Percentiles rank a stretch among this genome's conserved stretches.
Evolutionary conservation across 2,113 vertebrate genomes (phyloP).

Genomic region (Corydoras sp.): DNA sequence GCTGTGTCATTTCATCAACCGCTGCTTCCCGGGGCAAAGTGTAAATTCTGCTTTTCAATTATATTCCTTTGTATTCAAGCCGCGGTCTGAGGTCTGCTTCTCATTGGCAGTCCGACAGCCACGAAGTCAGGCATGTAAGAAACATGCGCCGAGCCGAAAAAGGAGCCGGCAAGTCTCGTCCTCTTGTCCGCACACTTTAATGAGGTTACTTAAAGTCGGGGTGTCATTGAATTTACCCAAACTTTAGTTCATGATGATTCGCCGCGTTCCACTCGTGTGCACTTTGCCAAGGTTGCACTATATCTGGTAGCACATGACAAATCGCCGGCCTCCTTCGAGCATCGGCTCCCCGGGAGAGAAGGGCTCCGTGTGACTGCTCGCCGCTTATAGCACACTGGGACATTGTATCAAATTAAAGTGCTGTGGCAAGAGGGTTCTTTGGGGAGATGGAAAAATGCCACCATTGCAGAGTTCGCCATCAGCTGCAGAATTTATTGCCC

Average conservation of each 20-base stretch:
- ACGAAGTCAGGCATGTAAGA: no score
- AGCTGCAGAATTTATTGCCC: slow-evolving; percentile 20
- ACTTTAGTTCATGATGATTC: slow-evolving; percentile 51
- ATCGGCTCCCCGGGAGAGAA: slow-evolving; percentile 39
- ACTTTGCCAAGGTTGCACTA: slow-evolving; percentile 53
- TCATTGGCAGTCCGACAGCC: no score
- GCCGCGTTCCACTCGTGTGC: slow-evolving; percentile 32
- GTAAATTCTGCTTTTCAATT: slow-evolving; percentile 13
- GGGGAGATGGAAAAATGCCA: slow-evolving; percentile 26
- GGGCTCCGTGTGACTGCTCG: slow-evolving; percentile 36
- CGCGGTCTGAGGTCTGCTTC: not conserved
- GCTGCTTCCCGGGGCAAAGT: slow-evolving; percentile 3
- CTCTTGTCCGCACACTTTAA: slow-evolving; percentile 45
- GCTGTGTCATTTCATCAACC: slow-evolving; percentile 4
- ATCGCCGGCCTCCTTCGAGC: slow-evolving; percentile 41
- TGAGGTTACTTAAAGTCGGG: slow-evolving; percentile 31
- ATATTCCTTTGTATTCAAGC: not conserved
- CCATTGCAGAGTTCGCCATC: slow-evolving; percentile 11
- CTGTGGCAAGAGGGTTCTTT: slow-evolving; percentile 34
- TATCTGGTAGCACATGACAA: slow-evolving; percentile 50
- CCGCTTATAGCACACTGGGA: slow-evolving; percentile 44
- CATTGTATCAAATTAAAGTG: slow-evolving; percentile 48
- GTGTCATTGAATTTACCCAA: slow-evolving; percentile 46
- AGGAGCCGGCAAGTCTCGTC: slow-evolving; percentile 13
- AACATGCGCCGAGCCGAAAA: no score